Percentiles rank a stretch among this genome's conserved stretches.
phyloP scores from a whole-genome alignment of 2,113 vertebrate species.

The Tragelaphus imberbis region DNA sequence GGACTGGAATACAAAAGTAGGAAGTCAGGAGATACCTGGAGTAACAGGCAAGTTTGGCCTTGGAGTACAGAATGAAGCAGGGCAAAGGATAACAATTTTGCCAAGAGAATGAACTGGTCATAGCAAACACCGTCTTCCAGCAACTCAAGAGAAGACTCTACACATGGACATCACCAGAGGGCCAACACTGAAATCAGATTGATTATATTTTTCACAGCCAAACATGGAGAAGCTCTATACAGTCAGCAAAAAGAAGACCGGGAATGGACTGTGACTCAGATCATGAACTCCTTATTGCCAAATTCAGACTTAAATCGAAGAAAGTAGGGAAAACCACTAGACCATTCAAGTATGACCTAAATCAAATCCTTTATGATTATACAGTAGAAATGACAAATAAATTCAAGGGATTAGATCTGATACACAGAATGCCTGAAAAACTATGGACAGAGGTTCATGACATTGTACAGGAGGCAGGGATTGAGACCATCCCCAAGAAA shows the following conservation, averaged over 20 bases:
- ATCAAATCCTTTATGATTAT: neutral
- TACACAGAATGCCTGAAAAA: neutral
- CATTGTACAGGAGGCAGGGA: neutral
- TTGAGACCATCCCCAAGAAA: neutral
- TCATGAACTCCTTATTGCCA: neutral
- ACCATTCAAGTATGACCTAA: neutral
- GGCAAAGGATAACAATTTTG: too few species aligned
- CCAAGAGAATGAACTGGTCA: too few species aligned
- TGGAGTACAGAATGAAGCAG: too few species aligned
- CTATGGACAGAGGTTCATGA: neutral
- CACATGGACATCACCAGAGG: neutral
- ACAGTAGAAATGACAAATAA: neutral
- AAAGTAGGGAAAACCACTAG: neutral
- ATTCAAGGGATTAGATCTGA: neutral
- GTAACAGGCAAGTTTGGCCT: too few species aligned
- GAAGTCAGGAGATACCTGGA: too few species aligned
- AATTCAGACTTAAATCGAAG: neutral
- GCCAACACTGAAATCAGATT: rapidly evolving
- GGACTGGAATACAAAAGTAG: too few species aligned
- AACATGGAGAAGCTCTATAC: neutral
- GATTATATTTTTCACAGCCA: neutral
- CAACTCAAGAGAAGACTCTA: too few species aligned
- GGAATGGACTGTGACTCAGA: neutral
- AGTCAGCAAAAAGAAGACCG: neutral
- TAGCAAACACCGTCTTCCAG: too few species aligned